A percentile compares a stretch with the other conserved stretches of the same genome.
Evolutionary conservation across 2,888 invertebrate species (phyloP).

Genomic region (Dasypogon diadema): DNA sequence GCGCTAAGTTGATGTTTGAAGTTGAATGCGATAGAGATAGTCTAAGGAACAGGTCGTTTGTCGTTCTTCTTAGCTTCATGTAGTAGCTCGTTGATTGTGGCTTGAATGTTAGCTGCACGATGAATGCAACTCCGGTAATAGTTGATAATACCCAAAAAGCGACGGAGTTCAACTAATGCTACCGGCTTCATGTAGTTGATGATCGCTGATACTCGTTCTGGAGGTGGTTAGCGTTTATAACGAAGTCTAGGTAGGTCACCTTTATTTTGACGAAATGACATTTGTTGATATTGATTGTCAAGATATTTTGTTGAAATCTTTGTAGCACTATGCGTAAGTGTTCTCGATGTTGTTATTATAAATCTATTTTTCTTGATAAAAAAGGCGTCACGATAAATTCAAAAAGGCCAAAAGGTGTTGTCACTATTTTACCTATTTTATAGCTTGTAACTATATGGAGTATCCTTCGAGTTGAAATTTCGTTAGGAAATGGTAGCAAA

Average conservation of each 20-base stretch:
- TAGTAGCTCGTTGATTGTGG: constrained; percentile 23
- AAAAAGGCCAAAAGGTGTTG: constrained; percentile 62
- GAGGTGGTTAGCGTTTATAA: neutral
- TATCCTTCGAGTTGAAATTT: too few species aligned
- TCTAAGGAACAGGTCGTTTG: constrained; percentile 16
- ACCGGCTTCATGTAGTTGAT: neutral
- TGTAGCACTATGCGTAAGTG: too few species aligned
- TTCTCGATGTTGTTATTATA: too few species aligned
- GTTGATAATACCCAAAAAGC: constrained; percentile 21
- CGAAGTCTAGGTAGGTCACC: constrained; percentile 52
- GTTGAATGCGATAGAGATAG: neutral
- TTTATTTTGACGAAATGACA: constrained; percentile 60
- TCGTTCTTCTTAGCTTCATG: constrained; percentile 18
- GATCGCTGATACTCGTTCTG: neutral
- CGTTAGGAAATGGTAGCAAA: too few species aligned
- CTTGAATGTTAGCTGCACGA: neutral
- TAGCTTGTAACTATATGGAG: too few species aligned
- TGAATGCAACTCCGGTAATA: constrained; percentile 12
- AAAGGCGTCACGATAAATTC: constrained; percentile 62
- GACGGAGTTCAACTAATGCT: neutral
- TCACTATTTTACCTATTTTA: too few species aligned
- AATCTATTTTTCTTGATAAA: constrained; percentile 61
- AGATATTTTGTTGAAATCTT: neutral
- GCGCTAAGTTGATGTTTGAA: neutral
- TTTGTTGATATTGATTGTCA: neutral